phyloP scores from a whole-genome alignment of 1,140 invertebrate species.

The Holcopasites calliopsidis region DNA sequence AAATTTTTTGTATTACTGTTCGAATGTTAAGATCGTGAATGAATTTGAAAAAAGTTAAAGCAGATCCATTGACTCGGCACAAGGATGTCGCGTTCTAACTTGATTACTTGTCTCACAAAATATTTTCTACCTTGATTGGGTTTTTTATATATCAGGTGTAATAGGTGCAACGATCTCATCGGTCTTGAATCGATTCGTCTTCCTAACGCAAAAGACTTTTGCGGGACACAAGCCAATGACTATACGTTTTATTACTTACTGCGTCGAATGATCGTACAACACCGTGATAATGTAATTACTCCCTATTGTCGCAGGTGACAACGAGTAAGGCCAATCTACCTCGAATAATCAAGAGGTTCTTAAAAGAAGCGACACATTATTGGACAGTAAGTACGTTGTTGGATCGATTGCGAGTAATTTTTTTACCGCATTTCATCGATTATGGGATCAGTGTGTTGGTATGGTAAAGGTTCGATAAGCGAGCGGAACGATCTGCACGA shows the following conservation, averaged over 20 bases:
- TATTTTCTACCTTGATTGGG: conserved; percentile 23
- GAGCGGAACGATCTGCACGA: too few relatives aligned
- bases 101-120: conserved; percentile 42
- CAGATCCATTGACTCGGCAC: conserved; percentile 15
- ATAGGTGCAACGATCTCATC: conserved; percentile 45
- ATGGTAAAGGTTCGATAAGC: too few relatives aligned
- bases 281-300: conserved; percentile 47
- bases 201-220: conserved; percentile 32
- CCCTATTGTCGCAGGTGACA: conserved; percentile 30
- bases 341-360: conserved; percentile 13
- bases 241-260: conserved; percentile 28
- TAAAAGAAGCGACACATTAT: background rate
- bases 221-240: conserved; percentile 43
- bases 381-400: background rate
- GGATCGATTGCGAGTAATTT: conserved; percentile 16
- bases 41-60: background rate
- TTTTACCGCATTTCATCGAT: background rate
- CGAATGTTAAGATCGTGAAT: conserved; percentile 25
- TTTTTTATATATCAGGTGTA: background rate
- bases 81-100: conserved; percentile 23
- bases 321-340: background rate
- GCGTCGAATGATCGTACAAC: conserved; percentile 34
- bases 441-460: background rate
- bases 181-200: conserved; percentile 28
- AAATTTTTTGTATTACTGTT: too few relatives aligned